Evolutionary conservation across 35 echinoderm and acorn worm genomes (phyloP).

Genomic region (Amphiura filiformis): DNA sequence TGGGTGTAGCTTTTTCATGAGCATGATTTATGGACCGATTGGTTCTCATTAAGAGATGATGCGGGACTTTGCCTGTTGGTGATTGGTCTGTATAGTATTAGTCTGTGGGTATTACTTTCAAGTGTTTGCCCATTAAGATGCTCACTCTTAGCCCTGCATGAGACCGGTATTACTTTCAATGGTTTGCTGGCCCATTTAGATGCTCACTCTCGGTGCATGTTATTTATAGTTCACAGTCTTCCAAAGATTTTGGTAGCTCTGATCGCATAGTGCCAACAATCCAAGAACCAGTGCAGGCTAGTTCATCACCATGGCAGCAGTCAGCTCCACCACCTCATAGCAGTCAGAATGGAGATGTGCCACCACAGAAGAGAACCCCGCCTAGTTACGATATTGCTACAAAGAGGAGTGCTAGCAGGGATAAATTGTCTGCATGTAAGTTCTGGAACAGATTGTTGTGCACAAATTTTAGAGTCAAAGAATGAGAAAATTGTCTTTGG

Average conservation of each 20-base stretch:
- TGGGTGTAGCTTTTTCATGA: too few relatives aligned
- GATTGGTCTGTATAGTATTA: too few relatives aligned
- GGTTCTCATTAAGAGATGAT: too few relatives aligned
- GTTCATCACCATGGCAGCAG: background rate
- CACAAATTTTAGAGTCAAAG: background rate
- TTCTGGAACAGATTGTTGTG: background rate
- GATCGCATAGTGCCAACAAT: background rate
- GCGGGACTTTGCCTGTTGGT: too few relatives aligned
- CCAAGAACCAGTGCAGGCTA: background rate
- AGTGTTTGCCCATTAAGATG: too few relatives aligned
- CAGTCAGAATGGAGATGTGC: background rate
- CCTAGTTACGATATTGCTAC: background rate
- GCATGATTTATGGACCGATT: too few relatives aligned
- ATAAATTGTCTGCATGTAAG: background rate
- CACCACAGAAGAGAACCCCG: background rate
- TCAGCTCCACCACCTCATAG: background rate
- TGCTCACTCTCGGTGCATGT: too few relatives aligned
- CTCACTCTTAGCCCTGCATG: too few relatives aligned
- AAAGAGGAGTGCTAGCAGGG: background rate
- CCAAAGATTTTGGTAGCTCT: background rate
- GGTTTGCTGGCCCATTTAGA: too few relatives aligned
- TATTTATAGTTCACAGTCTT: conserved; percentile 2
- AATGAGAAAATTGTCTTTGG: background rate
- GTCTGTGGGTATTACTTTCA: too few relatives aligned
- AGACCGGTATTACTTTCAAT: too few relatives aligned